Base-by-base conservation (phyloP, 2,888 invertebrate genomes). In the Bellardia pandia region DNA sequence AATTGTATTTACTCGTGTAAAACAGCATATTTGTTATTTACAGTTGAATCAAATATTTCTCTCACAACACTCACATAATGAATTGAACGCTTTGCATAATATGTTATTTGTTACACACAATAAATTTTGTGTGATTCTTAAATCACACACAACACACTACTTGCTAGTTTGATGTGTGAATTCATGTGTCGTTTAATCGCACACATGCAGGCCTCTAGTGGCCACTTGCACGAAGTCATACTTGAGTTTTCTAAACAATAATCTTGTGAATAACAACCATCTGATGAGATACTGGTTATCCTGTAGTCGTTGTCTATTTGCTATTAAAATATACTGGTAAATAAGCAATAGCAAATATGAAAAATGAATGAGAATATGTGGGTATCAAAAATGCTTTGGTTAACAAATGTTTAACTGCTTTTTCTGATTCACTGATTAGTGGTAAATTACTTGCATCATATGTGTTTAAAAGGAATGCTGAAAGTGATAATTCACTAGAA, bases 171-270 rank as follows among this genome's bases (percentile, higher is more conserved):
- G n/a, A n/a, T n/a, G n/a, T n/a, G n/a, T n/a, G n/a, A n/a, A n/a
- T n/a, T n/a, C n/a, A n/a, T n/a, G n/a, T n/a, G n/a, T n/a, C n/a
- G n/a, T n/a, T n/a, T n/a, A n/a, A n/a, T n/a, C n/a, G n/a, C n/a
- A n/a, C n/a, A n/a, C n/a, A n/a, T n/a, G n/a, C n/a, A n/a, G n/a
- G n/a, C n/a, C n/a, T n/a, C n/a, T n/a, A n/a, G n/a, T n/a, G 92
- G 98, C 98, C 92, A 98, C 95, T 94, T 98, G 98, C 89, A 97
- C 97, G 88, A 90, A 66, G 90, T 91, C 89, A 92, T 89, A 90
- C 81, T 92, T 91, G 89, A 92, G 89, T 88, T 93, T 92, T 78
- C 82, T 77, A 82, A 78, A 77, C 80, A 66, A 83, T 85, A 60
- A 69, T 78, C 86, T 40, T 80, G 60, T 30, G 82, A 86, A 68